These are phyloP conservation scores for Hemibagrus guttatus DNA, from an alignment of 2,797 vertebrate species.

Conservation along the genomic window DNA sequence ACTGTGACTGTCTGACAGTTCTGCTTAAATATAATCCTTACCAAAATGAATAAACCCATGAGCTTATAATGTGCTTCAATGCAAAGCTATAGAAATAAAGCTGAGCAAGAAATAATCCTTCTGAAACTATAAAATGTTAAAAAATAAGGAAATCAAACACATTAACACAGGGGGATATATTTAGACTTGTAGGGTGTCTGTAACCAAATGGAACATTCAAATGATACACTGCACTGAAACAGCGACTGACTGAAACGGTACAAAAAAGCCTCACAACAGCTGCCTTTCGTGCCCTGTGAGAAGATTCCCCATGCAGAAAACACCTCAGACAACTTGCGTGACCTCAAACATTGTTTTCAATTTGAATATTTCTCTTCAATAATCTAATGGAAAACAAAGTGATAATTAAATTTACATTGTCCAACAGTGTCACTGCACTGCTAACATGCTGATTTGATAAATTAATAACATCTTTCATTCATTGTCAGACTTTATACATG, in stretches of 20 bases:
- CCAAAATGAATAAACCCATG: not conserved
- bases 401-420: not conserved
- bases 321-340: slow-evolving; percentile 22
- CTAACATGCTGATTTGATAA: too few relatives aligned
- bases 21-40: not conserved
- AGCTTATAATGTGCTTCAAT: not conserved
- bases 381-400: not conserved
- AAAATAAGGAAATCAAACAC: slow-evolving; percentile 5
- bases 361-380: not conserved
- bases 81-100: not conserved
- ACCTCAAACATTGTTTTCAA: not conserved
- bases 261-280: slow-evolving; percentile 38
- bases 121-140: not conserved
- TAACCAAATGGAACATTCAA: slow-evolving; percentile 38
- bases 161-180: slow-evolving; percentile 12
- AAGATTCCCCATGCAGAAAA: slow-evolving; percentile 30
- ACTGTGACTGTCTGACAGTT: not conserved
- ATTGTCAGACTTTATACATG: not conserved
- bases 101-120: not conserved
- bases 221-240: slow-evolving; percentile 29
- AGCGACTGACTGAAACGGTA: slow-evolving; percentile 21
- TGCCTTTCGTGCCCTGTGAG: slow-evolving; percentile 31
- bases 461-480: not conserved
- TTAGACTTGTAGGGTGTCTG: slow-evolving; percentile 33
- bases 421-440: not conserved